Evolutionary conservation across 2,113 vertebrate species (phyloP), one percentile per base, ranked within the genome.

Genomic region (Xerus inauris): DNA sequence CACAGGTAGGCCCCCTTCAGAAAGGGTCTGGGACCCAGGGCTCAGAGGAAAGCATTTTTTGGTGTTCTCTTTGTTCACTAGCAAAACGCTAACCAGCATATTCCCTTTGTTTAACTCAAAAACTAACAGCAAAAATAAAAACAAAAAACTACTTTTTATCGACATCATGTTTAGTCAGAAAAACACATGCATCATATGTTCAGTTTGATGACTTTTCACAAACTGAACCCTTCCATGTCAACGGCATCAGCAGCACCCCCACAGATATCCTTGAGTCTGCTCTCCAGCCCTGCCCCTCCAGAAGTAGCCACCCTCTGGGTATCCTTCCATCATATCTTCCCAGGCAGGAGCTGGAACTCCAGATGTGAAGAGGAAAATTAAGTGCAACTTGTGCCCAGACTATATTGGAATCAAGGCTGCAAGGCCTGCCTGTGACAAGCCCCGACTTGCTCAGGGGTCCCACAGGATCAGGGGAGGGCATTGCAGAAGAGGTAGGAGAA

Each of bases 1-100:
- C 0, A 26, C 32, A 62, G 1, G 0, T 7, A 0, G 38, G 30
- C 4, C 35, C 62, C 38, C 2, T 3, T 8, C 4, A 3, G 6
- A 87, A 57, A 40, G 26, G 11, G 20, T n/a, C 5, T 22, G 45
- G 51, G 73, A 40, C 14, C 7, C 3, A 9, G 28, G 22, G 28
- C 9, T 20, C 28, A 42, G 26, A 83, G 49, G 11, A 64, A 75
- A 64, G 11, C 20, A 3, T 8, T 1, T 1, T 4, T 49, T 35
- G 51, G 32, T 38, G 16, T 26, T 28, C 38, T 35, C 19, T 49
- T 62, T 26, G 8, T 65, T 64, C 14, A 28, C 38, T 19, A 75
- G 40, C 42, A 4, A 87, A 59, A 67, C 5, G 49, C 40, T 42
- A 35, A 40, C 14, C 7, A 19, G 40, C 22, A 12, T n/a, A 19